Evolutionary conservation across 2,797 vertebrate genomes (phyloP).

Genomic region (Thalassophryne amazonica): DNA sequence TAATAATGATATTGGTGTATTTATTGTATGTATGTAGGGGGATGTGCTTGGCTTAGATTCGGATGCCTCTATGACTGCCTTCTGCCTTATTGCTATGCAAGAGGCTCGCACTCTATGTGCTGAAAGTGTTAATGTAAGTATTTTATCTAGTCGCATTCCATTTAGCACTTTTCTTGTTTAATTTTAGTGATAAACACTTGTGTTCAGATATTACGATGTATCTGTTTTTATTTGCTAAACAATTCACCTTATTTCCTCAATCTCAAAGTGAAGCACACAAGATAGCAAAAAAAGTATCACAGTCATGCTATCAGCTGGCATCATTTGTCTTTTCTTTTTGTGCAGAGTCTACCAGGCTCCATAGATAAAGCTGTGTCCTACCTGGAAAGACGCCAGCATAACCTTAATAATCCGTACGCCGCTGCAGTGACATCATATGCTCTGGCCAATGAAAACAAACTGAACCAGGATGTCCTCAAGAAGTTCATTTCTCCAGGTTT

Average conservation of each 20-base stretch:
- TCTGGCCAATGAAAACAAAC: slow-evolving; percentile 69
- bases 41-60: slow-evolving; percentile 61
- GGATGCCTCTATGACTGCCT: slow-evolving; percentile 84
- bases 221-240: no score
- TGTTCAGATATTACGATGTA: no score
- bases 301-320: neutral
- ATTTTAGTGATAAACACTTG: no score
- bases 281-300: neutral
- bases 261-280: neutral
- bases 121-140: slow-evolving; percentile 74
- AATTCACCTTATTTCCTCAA: no score
- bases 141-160: neutral
- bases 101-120: slow-evolving; percentile 74
- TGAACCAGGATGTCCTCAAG: slow-evolving; percentile 35
- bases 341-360: slow-evolving; percentile 69
- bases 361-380: slow-evolving; percentile 70
- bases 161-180: no score
- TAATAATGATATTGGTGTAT: neutral
- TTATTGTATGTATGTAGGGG: slow-evolving; percentile 47
- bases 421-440: slow-evolving; percentile 85
- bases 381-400: slow-evolving; percentile 63
- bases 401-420: slow-evolving; percentile 79
- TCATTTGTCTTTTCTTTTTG: neutral
- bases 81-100: slow-evolving; percentile 81
- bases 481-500: slow-evolving; percentile 69